phyloP scores from a whole-genome alignment of 2,888 invertebrate species.

The Microplitis manilae region DNA sequence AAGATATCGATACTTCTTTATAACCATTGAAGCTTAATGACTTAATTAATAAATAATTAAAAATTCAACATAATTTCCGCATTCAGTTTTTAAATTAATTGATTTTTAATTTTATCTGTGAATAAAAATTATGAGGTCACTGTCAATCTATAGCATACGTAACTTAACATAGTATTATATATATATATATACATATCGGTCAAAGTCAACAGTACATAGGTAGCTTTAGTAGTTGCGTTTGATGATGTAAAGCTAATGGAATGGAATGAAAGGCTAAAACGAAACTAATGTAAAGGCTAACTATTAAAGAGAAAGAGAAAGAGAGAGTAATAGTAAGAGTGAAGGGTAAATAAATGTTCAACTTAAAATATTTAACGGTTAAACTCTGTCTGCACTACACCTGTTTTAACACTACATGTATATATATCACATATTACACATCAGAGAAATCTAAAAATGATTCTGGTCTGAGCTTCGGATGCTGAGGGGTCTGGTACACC shows the following conservation, averaged over 20 bases:
- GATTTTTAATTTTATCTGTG: constrained; percentile 4
- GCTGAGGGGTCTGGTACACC: constrained; percentile 61
- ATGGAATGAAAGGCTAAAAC: neutral
- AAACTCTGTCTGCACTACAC: constrained; percentile 54
- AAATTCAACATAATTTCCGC: too few relatives aligned
- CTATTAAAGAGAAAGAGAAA: constrained; percentile 15
- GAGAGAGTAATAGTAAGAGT: constrained; percentile 28
- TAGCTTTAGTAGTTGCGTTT: neutral
- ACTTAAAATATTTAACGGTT: constrained; percentile 48
- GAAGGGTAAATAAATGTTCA: constrained; percentile 30
- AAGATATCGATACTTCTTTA: too few relatives aligned
- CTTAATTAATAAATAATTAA: too few relatives aligned
- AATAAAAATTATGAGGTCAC: constrained; percentile 56
- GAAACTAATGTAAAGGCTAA: neutral
- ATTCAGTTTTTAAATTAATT: neutral
- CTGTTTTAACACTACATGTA: constrained; percentile 47
- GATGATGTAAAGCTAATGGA: neutral
- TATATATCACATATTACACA: neutral
- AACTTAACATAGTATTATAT: constrained; percentile 38
- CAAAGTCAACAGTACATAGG: constrained; percentile 63
- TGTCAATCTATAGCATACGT: constrained; percentile 48
- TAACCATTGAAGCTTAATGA: too few relatives aligned
- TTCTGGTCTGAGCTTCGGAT: constrained; percentile 56
- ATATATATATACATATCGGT: constrained; percentile 63
- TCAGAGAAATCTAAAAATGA: constrained; percentile 63